phyloP scores from a whole-genome alignment of 2,888 invertebrate genomes.

The Agrotis ipsilon region DNA sequence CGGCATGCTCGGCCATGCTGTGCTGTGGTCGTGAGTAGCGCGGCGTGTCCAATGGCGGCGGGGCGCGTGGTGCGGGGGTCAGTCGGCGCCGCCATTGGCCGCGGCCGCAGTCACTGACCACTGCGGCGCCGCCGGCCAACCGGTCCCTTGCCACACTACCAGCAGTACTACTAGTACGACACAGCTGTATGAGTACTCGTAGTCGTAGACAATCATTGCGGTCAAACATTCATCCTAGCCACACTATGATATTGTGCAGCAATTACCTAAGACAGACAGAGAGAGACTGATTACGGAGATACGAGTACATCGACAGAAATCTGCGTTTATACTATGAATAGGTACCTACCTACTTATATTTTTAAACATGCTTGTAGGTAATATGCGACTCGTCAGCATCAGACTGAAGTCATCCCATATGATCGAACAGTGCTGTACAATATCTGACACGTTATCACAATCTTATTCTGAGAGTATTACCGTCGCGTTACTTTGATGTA shows the following conservation, averaged over 20 bases:
- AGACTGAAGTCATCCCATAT: not conserved
- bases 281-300: no score
- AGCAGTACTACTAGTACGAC: conserved; percentile 16
- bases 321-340: not conserved
- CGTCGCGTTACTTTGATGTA: conserved; percentile 9
- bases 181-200: conserved; percentile 8
- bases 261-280: conserved; percentile 1
- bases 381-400: not conserved
- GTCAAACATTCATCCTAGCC: not conserved
- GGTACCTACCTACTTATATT: no score
- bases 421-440: not conserved
- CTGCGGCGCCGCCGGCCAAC: conserved; percentile 29
- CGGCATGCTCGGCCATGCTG: conserved; percentile 6
- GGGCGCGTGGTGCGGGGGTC: conserved; percentile 46
- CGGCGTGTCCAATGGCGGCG: conserved; percentile 43
- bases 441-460: conserved; percentile 24
- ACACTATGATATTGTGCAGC: not conserved
- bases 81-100: conserved; percentile 54
- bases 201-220: not conserved
- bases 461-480: not conserved
- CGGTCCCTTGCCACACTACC: conserved; percentile 45
- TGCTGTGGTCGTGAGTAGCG: conserved; percentile 4
- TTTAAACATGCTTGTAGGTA: not conserved
- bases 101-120: conserved; percentile 54
- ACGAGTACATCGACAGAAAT: conserved; percentile 10